Evolutionary conservation across 2,888 invertebrate genomes (phyloP), one percentile per base, ranked within the genome.

Genomic region (Drymonia ruficornis): DNA sequence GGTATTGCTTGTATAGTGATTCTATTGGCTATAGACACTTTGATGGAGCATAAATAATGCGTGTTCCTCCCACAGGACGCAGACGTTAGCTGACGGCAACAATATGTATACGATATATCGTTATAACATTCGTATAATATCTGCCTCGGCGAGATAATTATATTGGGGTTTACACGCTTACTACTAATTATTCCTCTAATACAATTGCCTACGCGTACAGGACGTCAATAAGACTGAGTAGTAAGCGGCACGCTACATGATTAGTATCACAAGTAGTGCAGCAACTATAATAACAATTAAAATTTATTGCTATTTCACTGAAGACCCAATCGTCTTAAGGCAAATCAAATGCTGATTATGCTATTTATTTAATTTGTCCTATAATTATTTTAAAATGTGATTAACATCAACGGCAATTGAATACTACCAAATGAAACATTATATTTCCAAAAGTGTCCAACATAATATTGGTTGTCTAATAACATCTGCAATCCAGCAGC

Each of bases 231-330:
- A 83, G 84, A 86, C 85, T 76, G 84, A 86, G 81, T 85, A 83
- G 81, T 81, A 89, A 91, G 89, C 89, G 83, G 81, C 81, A 84
- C 84, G 80, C 87, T 84, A 85, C 83, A 80, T 76, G 81, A 85
- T 83, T 84, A 81, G 76, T 91, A 91, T 90, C 90, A 91, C 88
- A 90, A 84, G 83, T 81, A 81, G 87, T 90, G 89, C 86, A 86
- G 81, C 84, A 76, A 83, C 66, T 79, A 85, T 89, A 91, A 84
- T 72, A 85, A 86, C 79, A 80, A 80, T 84, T 67, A 76, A 83
- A 77, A 76, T 76, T 87, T 91, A 91, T 92, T 92, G 91, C 92
- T 91, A 88, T 88, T 84, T 81, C 81, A 83, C 80, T 83, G 78
- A 82, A 85, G 85, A 87, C 89, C 72, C 72, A 57, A 71, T 75